Base-by-base conservation (phyloP, 2,797 vertebrate genomes). In the Malacoctenus gilli region DNA sequence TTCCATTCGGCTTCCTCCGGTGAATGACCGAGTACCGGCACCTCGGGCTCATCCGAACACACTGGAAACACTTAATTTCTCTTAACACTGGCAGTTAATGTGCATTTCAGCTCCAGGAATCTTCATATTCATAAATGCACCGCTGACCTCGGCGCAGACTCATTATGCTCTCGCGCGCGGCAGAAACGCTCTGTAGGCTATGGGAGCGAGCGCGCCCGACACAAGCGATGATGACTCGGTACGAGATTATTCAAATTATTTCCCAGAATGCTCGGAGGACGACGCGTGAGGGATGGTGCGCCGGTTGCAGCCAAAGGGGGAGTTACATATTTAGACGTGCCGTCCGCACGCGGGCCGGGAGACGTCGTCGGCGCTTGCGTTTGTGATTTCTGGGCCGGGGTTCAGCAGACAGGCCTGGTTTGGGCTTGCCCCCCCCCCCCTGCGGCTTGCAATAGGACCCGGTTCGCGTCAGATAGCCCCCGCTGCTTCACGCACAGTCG, bases 1-100 rank as follows among this genome's bases (percentile, higher is more conserved):
- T 64, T 82, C 64, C 65, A 54, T 67, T 55, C 61, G 38, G 40
- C 43, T 75, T 75, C 61, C 60, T 68, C 53, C 49, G 13, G 13
- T 56, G 59, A 56, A 51, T 65, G 71, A 78, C 76, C 49, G 57
- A 66, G 10, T 25, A 77, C 31, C 78, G 75, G 81, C 77, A 70
- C 62, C 48, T 59, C 23, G 12, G 49, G 63, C 54, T 79, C 52
- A 39, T 18, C 9, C 22, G 37, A 49, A 62, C 42, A 35, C 44
- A 59, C 30, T 64, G 53, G 59, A 75, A 66, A 70, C 40, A 34
- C 51, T 70, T 69, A 39, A 79, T 73, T 72, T 60, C 47, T 59
- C 41, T 41, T 51, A 70, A 60, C 40, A 50, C 31, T 28, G 50
- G 16, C 30, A 62, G 66, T 58, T 81, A 65, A 61, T 61, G 43